phyloP scores from a whole-genome alignment of 2,888 invertebrate genomes.

The Altica lythri region DNA sequence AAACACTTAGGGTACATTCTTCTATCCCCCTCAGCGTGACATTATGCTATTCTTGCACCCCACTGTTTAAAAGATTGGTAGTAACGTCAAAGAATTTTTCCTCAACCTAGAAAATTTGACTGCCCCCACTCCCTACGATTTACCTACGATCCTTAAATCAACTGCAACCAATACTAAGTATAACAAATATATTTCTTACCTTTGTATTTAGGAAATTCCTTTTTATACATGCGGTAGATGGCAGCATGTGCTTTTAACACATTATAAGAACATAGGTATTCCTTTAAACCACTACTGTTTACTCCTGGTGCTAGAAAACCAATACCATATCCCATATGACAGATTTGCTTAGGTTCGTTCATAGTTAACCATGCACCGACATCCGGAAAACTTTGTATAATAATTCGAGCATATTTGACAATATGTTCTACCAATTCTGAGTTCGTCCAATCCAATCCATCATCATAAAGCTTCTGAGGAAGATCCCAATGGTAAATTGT shows the following conservation, averaged over 20 bases:
- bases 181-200: too few relatives aligned
- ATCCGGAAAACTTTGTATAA: constrained; percentile 56
- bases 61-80: too few relatives aligned
- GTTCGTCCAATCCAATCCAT: constrained; percentile 66
- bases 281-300: constrained; percentile 62
- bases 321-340: constrained; percentile 60
- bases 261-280: constrained; percentile 68
- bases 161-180: too few relatives aligned
- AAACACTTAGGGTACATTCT: too few relatives aligned
- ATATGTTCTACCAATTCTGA: constrained; percentile 64
- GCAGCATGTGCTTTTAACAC: constrained; percentile 70
- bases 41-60: too few relatives aligned
- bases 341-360: constrained; percentile 61
- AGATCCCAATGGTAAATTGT: constrained; percentile 46
- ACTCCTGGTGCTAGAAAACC: constrained; percentile 61
- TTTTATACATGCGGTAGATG: constrained; percentile 67
- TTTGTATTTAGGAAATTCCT: constrained; percentile 58
- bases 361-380: constrained; percentile 68
- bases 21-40: too few relatives aligned
- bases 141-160: too few relatives aligned
- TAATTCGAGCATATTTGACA: constrained; percentile 62
- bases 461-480: constrained; percentile 48
- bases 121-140: too few relatives aligned
- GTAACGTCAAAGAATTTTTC: too few relatives aligned
- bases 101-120: too few relatives aligned